These are phyloP conservation scores for Coptodon rendalli DNA, from an alignment of 2,113 vertebrate genomes.

Conservation along the genomic window DNA sequence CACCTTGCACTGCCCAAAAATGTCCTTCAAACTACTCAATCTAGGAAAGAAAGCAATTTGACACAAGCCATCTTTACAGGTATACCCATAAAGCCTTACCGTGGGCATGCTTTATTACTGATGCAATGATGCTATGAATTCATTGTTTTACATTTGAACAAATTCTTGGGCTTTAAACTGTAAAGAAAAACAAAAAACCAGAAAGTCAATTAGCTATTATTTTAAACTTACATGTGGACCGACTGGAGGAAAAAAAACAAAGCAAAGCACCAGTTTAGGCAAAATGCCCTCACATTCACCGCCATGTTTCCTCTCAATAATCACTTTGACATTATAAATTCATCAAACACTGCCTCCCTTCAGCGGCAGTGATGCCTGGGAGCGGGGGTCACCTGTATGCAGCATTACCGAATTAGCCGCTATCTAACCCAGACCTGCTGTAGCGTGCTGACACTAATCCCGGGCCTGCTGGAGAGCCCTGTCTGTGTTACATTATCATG, in stretches of 20 bases:
- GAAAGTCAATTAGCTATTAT: background rate
- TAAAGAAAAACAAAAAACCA: background rate
- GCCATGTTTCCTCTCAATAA: slow-evolving; percentile 13
- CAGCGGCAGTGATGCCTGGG: slow-evolving; percentile 46
- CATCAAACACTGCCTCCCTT: slow-evolving; percentile 42
- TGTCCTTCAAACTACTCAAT: background rate
- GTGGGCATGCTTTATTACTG: background rate
- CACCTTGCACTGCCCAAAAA: background rate
- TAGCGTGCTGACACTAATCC: slow-evolving; percentile 69
- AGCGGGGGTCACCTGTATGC: slow-evolving; percentile 72
- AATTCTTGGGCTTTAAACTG: background rate
- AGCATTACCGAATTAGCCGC: slow-evolving; percentile 72
- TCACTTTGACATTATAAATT: slow-evolving; percentile 56
- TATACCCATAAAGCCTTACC: background rate
- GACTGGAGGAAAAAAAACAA: background rate
- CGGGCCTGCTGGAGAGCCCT: slow-evolving; percentile 60
- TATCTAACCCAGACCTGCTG: slow-evolving; percentile 78
- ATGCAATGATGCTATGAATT: background rate
- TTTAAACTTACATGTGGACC: background rate
- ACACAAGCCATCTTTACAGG: background rate
- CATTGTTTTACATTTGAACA: background rate
- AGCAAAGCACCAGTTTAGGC: background rate
- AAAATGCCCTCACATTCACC: background rate
- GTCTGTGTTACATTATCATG: slow-evolving; percentile 73
- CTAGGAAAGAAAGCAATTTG: background rate